Evolutionary conservation across 1,140 invertebrate genomes (phyloP).

Genomic region (Philotrypesis tridentata): DNA sequence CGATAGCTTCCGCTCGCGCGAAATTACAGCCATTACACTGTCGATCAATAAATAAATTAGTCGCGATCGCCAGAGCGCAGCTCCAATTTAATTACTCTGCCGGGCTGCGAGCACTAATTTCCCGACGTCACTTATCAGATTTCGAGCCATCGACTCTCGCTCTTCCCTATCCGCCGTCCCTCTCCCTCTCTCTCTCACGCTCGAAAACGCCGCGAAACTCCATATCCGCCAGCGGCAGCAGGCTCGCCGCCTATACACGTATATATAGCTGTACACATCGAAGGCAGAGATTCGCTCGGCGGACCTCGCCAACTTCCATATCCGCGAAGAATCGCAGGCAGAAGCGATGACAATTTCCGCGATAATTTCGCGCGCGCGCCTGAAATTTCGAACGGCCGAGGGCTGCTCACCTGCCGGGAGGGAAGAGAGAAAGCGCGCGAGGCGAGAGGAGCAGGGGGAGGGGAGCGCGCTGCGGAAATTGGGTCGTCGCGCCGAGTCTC

Average conservation of each 20-base stretch:
- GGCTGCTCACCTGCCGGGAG: slow-evolving; percentile 3
- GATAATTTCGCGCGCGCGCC: background rate
- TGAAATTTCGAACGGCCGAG: slow-evolving; percentile 1
- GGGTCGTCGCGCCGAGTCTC: background rate
- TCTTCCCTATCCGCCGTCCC: background rate
- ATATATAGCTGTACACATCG: no score
- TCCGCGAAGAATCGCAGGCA: background rate
- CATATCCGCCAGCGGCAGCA: background rate
- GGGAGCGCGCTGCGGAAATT: slow-evolving; percentile 42
- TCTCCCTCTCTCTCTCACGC: no score
- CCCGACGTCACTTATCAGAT: background rate
- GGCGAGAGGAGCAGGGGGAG: slow-evolving; percentile 43
- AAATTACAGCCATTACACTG: no score
- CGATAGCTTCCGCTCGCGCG: no score
- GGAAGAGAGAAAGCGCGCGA: background rate
- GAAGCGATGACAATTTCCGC: background rate
- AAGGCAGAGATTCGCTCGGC: background rate
- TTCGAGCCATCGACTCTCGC: background rate
- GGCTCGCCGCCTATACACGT: background rate
- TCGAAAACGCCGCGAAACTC: background rate
- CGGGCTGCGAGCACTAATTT: background rate
- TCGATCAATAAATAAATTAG: no score
- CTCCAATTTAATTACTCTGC: background rate
- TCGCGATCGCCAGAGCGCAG: background rate
- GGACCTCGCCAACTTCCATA: background rate